phyloP scores from a whole-genome alignment of 2,113 vertebrate genomes.

The Formicarius rufipectus region DNA sequence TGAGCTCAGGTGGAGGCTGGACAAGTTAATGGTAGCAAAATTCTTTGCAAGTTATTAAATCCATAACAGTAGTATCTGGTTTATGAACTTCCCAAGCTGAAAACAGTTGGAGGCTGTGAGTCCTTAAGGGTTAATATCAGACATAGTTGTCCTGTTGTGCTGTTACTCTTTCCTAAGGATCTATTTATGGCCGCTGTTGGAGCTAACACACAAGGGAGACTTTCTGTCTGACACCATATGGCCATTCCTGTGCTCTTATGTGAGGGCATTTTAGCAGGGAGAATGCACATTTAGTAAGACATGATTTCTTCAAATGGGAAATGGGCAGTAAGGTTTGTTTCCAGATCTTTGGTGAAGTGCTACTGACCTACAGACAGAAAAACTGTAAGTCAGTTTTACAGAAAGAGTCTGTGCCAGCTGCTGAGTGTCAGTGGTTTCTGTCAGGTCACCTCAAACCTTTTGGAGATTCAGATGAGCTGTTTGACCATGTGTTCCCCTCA shows the following conservation, averaged over 20 bases:
- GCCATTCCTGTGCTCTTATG: not conserved
- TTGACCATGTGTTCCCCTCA: slow-evolving; percentile 33
- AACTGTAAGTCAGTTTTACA: not conserved
- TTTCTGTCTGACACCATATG: not conserved
- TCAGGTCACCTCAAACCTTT: slow-evolving; percentile 19
- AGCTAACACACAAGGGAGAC: not conserved
- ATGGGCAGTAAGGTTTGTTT: not conserved
- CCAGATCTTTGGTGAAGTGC: slow-evolving; percentile 10
- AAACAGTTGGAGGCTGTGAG: not conserved
- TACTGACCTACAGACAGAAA: slow-evolving; percentile 56
- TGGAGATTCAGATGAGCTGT: not conserved
- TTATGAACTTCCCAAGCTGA: not conserved
- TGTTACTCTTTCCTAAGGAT: not conserved
- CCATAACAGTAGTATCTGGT: not conserved
- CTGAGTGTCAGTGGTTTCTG: not conserved
- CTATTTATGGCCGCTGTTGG: not conserved
- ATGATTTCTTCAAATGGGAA: not conserved
- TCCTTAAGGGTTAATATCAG: not conserved
- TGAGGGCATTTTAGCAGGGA: not conserved
- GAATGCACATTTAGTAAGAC: not conserved
- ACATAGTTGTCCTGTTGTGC: not conserved
- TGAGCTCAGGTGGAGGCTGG: not conserved
- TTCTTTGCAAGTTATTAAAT: not conserved
- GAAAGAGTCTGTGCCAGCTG: slow-evolving; percentile 2
- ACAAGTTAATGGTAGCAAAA: not conserved